Evolutionary conservation across 2,888 invertebrate genomes (phyloP).

Genomic region (Mesodorylaimus sp.): DNA sequence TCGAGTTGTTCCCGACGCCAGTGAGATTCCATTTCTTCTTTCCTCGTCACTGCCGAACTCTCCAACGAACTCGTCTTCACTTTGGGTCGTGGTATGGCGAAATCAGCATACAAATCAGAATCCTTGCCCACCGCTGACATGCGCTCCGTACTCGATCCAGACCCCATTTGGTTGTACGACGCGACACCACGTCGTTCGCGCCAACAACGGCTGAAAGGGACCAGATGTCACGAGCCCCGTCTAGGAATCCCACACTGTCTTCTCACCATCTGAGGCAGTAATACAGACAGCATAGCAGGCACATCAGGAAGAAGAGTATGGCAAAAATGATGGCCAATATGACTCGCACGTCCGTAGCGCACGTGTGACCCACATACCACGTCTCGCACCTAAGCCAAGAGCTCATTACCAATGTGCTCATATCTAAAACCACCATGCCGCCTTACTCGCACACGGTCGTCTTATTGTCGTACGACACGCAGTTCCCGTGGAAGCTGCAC

Average conservation of each 20-base stretch:
- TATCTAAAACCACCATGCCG: too few species aligned
- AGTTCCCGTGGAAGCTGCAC: constrained; percentile 26
- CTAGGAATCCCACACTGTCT: too few species aligned
- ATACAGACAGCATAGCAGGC: constrained; percentile 20
- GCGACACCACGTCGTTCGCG: too few species aligned
- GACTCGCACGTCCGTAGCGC: constrained; percentile 9
- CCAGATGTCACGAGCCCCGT: too few species aligned
- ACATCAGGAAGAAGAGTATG: constrained; percentile 24
- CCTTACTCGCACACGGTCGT: constrained; percentile 20
- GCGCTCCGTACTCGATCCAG: constrained; percentile 6
- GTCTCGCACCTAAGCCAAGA: constrained; percentile 6
- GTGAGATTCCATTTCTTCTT: neutral
- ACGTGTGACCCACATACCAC: constrained; percentile 5
- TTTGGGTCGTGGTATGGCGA: constrained; percentile 28
- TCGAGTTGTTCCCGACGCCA: too few species aligned
- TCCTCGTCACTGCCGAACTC: neutral
- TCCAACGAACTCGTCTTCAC: constrained; percentile 14
- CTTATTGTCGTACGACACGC: constrained; percentile 19
- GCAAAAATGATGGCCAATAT: constrained; percentile 22
- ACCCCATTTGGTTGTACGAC: neutral
- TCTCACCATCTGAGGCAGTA: constrained; percentile 15
- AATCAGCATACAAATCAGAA: constrained; percentile 23
- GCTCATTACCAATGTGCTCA: too few species aligned
- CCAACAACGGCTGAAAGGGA: constrained; percentile 2
- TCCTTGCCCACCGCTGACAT: constrained; percentile 12